Evolutionary conservation across 2,888 invertebrate species (phyloP), one percentile per base, ranked within the genome.

Genomic region (Saturnia pavonia): DNA sequence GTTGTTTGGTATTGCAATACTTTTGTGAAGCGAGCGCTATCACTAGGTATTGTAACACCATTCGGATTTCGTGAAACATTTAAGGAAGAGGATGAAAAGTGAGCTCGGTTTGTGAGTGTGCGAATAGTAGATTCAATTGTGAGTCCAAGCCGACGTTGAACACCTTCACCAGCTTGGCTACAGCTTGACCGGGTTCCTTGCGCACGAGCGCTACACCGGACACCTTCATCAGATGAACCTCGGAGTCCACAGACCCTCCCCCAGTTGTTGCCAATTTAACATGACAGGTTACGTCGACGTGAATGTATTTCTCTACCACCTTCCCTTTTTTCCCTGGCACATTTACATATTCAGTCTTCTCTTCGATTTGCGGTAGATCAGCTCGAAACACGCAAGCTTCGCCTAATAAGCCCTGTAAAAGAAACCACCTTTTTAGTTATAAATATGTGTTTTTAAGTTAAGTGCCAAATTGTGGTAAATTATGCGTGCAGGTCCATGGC

Each of bases 141-240:
- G 96, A 96, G 85, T 96, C 96, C 77, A 96, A 87, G 75, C 96
- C 96, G 70, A 96, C 95, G 83, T 96, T 95, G 86, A 94, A 96
- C 45, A 96, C 94, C 81, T 95, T 94, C 9, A 95, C 81, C 1
- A 96, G 88, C 67, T 92, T 91, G 0, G 96, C 95, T 54, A 88
- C 86, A 3, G 91, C 84, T 74, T 92, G 88, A n/a, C 91, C 91
- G 0, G 95, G 95, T 67, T 95, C 95, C 79, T 96, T 96, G 70
- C 95, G 91, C 6, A 96, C 92, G 0, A 96, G 88, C 0, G 96
- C 96, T 19, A 95, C 94, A 66, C 96, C 96, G 16, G 96, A 96
- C 7, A 96, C 96, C 78, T 96, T 93, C 95, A 96, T 96, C 0
- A 95, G 88, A 77, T 96, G 95, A 45, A 95, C 95, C 77, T 95